Base-by-base conservation (phyloP, 1,140 invertebrate species). In the Apis florea region DNA sequence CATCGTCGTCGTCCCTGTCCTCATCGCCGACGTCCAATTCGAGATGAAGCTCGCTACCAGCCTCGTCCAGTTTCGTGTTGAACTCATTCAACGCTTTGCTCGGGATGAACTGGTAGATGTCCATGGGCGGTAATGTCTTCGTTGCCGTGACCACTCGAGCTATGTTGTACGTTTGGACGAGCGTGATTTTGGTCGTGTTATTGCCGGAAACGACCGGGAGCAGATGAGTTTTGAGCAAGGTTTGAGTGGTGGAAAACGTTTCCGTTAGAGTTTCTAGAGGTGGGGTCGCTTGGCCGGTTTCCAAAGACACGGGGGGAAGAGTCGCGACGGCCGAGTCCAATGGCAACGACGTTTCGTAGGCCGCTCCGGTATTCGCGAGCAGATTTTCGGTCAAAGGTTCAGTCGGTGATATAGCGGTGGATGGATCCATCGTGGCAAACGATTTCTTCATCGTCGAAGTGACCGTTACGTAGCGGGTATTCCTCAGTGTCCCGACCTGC, bases 31-130 rank as follows among this genome's bases (percentile, higher is more conserved):
- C 97, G 89, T 98, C 97, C 19, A 98, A 92, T 90, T 98, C 97
- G 69, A 98, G 93, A 89, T 98, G 96, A 12, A 98, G 91, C 91
- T 98, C 97, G 3, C 97, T 97, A 2, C 97, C 97, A n/a, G 97
- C 97, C 93, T 98, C 97, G 89, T 98, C 97, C 51, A 97, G 93
- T 66, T 96, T 96, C 68, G 96, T 97, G 84, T 98, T 97, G 91
- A 98, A 98, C 91, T 98, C 97, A 85, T 97, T 98, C 19, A 98
- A 94, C 6, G 97, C 97, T 92, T 97, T 97, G 82, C 97, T 97
- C 0, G 97, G 97, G 49, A 97, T 96, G 88, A 97, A 97, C 84
- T 97, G 96, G 92, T 97, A 98, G 51, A 96, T 96, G 89, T 98
- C 97, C 94, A 97, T 96, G 0, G 97, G 97, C 15, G 97, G 97